Conservation (phyloP, 2,888 invertebrate genomes). For the Syrista parreyssii region DNA sequence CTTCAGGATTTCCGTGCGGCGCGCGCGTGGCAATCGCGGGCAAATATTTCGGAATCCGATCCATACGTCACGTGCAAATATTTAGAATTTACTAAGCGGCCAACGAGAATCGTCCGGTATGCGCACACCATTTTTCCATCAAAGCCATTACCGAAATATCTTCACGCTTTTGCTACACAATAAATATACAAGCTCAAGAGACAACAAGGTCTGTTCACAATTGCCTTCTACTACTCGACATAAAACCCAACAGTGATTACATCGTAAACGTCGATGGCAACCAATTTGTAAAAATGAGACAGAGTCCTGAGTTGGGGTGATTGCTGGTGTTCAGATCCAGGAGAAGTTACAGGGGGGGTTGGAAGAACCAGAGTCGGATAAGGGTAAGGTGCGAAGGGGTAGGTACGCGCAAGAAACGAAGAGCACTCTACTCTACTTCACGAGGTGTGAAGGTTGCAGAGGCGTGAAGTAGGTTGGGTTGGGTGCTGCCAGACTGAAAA, state of each 20-base stretch:
- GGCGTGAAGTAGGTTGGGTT: slow-evolving; percentile 47
- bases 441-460: slow-evolving; percentile 52
- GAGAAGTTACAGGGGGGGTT: neutral
- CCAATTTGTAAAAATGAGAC: neutral
- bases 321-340: neutral
- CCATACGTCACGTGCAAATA: neutral
- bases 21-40: neutral
- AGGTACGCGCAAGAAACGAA: slow-evolving; percentile 48
- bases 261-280: neutral
- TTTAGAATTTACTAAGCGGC: neutral
- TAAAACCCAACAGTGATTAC: neutral
- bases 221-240: neutral
- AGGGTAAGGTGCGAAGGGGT: slow-evolving; percentile 10
- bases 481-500: slow-evolving; percentile 31
- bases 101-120: neutral
- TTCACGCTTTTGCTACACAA: neutral
- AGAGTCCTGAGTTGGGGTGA: neutral
- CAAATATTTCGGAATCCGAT: neutral
- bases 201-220: neutral
- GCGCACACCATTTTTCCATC: neutral
- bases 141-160: neutral
- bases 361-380: neutral
- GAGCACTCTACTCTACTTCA: slow-evolving; percentile 52
- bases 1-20: neutral
- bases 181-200: neutral